Conservation (phyloP, 2,888 invertebrate species). For the Tiliacea citrago region DNA sequence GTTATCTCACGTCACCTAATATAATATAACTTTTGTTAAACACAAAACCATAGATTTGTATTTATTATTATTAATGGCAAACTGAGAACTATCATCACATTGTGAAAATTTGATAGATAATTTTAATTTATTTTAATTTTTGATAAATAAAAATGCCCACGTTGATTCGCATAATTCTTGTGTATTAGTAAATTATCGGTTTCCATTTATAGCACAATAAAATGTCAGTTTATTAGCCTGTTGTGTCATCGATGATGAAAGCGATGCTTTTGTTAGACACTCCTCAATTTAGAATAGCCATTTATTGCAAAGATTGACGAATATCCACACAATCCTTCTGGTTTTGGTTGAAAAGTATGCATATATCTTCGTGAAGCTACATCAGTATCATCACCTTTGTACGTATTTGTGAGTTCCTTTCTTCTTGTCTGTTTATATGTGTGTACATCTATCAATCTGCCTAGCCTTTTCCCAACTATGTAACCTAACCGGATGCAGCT, state of each 20-base stretch:
- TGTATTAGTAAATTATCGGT: conserved; percentile 45
- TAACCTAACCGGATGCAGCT: too few relatives aligned
- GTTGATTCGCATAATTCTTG: conserved; percentile 33
- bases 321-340: background rate
- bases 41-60: background rate
- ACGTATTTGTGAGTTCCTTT: too few relatives aligned
- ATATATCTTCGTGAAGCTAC: background rate
- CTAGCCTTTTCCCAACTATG: too few relatives aligned
- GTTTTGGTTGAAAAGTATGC: background rate
- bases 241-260: conserved; percentile 51
- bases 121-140: too few relatives aligned
- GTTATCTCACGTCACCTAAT: background rate
- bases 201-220: conserved; percentile 48
- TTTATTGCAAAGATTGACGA: background rate
- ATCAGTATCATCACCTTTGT: background rate
- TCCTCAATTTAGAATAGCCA: conserved; percentile 21
- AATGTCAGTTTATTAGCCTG: conserved; percentile 40
- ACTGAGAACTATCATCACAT: conserved; percentile 1
- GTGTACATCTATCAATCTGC: too few relatives aligned
- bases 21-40: background rate
- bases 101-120: conserved; percentile 29
- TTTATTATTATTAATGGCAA: background rate
- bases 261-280: conserved; percentile 32
- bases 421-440: too few relatives aligned
- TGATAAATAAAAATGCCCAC: conserved; percentile 57